phyloP scores from a whole-genome alignment of 2,888 invertebrate genomes.

The Lymantria monacha region DNA sequence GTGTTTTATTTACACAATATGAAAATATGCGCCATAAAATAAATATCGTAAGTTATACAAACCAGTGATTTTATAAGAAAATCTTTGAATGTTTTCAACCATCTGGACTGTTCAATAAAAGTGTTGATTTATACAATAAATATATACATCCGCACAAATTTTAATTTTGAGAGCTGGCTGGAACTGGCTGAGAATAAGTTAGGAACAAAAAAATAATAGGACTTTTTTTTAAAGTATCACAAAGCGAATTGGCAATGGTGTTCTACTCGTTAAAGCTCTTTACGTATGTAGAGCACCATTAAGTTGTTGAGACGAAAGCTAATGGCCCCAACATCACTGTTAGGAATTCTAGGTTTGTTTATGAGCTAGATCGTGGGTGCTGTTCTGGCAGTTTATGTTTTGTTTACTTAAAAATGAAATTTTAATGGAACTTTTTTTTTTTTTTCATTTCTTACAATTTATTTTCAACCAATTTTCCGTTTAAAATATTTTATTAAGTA shows the following conservation, averaged over 20 bases:
- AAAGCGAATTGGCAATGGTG: conserved; percentile 41
- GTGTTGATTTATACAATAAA: background rate
- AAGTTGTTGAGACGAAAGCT: conserved; percentile 73
- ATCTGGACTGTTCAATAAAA: conserved; percentile 9
- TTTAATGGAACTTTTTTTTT: too few species aligned
- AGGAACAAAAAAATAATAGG: conserved; percentile 5
- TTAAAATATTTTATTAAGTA: background rate
- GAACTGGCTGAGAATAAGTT: background rate
- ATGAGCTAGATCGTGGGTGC: conserved; percentile 15
- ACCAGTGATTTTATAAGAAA: conserved; percentile 2
- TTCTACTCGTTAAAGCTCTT: conserved; percentile 39
- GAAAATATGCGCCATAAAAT: conserved; percentile 11
- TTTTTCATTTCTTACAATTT: background rate
- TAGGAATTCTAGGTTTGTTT: conserved; percentile 40
- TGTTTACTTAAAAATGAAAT: background rate
- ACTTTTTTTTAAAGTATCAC: conserved; percentile 25
- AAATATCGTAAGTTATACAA: conserved; percentile 10
- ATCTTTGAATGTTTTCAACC: conserved; percentile 3
- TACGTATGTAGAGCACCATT: conserved; percentile 54
- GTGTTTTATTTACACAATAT: conserved; percentile 17
- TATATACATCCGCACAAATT: background rate
- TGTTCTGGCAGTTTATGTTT: conserved; percentile 10
- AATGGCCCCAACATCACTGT: conserved; percentile 53
- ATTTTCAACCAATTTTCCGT: background rate
- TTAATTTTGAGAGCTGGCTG: background rate